These are phyloP conservation scores for Lampris megalopsis DNA, from an alignment of 2,113 vertebrate species.

Conservation along the genomic window DNA sequence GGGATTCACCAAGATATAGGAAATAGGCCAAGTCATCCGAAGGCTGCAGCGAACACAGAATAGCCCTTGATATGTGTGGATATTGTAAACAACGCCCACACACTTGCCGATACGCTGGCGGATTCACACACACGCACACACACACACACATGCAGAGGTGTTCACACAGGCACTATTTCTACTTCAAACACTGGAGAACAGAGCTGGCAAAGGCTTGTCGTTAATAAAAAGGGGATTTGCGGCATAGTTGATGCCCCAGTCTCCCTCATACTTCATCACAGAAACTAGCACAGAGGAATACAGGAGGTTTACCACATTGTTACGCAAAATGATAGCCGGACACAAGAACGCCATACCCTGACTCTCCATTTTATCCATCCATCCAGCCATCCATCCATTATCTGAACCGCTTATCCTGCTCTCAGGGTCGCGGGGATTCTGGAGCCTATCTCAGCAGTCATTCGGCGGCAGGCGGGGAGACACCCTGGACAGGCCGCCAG, in stretches of 20 bases:
- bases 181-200: not conserved
- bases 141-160: not conserved
- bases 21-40: slow-evolving; percentile 35
- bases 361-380: no score
- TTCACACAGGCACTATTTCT: not conserved
- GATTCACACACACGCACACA: not conserved
- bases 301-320: not conserved
- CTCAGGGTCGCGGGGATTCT: no score
- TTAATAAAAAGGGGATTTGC: slow-evolving; percentile 21
- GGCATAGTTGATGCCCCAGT: not conserved
- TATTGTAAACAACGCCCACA: slow-evolving; percentile 10
- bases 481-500: no score
- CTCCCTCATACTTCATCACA: not conserved
- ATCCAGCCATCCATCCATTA: no score
- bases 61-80: slow-evolving; percentile 26
- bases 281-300: not conserved
- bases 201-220: not conserved
- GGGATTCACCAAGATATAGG: slow-evolving; percentile 20
- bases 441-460: no score
- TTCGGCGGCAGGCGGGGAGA: no score
- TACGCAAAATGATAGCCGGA: not conserved
- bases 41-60: slow-evolving; percentile 7
- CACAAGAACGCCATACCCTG: no score
- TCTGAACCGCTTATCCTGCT: no score
- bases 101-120: not conserved